phyloP scores from a whole-genome alignment of 1,140 invertebrate species.

The Eriocheir sinensis region DNA sequence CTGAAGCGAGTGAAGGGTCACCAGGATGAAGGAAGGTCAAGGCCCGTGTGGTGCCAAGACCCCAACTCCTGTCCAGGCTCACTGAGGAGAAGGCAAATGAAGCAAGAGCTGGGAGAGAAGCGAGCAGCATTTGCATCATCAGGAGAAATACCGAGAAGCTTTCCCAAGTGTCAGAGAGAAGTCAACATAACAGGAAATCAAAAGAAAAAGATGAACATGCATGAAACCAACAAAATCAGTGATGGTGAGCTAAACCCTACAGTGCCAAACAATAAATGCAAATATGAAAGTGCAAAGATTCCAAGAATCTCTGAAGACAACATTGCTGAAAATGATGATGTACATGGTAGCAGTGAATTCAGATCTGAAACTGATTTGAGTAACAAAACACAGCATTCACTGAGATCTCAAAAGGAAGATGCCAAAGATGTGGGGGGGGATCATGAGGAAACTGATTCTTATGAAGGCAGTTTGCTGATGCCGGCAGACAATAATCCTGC shows the following conservation, averaged over 20 bases:
- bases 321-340: background rate
- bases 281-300: background rate
- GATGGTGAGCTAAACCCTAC: background rate
- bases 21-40: background rate
- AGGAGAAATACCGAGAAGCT: background rate
- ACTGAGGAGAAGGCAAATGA: background rate
- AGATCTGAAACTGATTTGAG: no score
- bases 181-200: background rate
- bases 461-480: background rate
- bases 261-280: background rate
- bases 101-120: constrained; percentile 17
- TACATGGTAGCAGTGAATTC: no score
- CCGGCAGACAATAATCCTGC: background rate
- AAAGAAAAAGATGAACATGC: background rate
- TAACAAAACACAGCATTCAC: background rate
- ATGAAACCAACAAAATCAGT: background rate
- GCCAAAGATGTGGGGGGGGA: no score
- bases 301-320: background rate
- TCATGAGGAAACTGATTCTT: background rate
- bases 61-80: constrained; percentile 40
- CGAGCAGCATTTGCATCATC: background rate
- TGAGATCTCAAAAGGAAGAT: no score
- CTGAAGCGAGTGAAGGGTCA: background rate
- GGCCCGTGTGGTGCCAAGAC: background rate
- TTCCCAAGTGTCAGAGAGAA: background rate